A percentile compares a stretch with the other conserved stretches of the same genome.
Conservation (phyloP, 2,888 invertebrate genomes). For the Cremastinae sp. region DNA sequence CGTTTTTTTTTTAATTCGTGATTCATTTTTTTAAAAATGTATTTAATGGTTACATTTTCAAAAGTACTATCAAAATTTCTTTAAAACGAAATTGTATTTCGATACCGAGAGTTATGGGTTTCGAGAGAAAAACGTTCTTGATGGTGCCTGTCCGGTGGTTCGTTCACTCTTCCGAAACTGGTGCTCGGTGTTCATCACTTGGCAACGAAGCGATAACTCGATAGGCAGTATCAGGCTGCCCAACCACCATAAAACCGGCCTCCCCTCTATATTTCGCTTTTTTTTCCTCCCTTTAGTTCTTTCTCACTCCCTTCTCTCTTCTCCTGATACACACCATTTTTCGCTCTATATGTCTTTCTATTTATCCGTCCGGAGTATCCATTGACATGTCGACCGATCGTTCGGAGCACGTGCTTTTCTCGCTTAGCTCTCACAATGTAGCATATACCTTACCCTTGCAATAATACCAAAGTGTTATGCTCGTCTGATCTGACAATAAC, state of each 20-base stretch:
- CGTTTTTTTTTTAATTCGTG: no score
- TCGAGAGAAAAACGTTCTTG: not conserved
- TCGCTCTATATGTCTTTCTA: not conserved
- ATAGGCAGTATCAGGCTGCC: slow-evolving; percentile 29
- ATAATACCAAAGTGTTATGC: slow-evolving; percentile 24
- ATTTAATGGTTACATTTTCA: no score
- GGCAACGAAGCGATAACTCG: slow-evolving; percentile 47
- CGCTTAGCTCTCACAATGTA: slow-evolving; percentile 22
- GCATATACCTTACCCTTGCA: slow-evolving; percentile 14
- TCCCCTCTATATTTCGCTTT: not conserved
- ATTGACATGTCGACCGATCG: slow-evolving; percentile 15
- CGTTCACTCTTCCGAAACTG: slow-evolving; percentile 2
- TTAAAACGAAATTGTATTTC: no score
- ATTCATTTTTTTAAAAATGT: no score
- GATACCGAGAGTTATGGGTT: no score
- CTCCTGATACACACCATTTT: not conserved
- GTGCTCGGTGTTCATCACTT: slow-evolving; percentile 6
- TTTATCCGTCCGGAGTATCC: not conserved
- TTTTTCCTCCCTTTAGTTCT: slow-evolving; percentile 1
- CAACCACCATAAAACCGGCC: slow-evolving; percentile 24
- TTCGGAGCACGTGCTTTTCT: slow-evolving; percentile 4
- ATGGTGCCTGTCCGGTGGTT: not conserved
- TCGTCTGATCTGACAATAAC: not conserved
- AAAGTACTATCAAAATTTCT: no score
- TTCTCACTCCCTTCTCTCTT: slow-evolving; percentile 4